Conservation (phyloP, 1,140 invertebrate species). For the Drosophila baimaii region DNA sequence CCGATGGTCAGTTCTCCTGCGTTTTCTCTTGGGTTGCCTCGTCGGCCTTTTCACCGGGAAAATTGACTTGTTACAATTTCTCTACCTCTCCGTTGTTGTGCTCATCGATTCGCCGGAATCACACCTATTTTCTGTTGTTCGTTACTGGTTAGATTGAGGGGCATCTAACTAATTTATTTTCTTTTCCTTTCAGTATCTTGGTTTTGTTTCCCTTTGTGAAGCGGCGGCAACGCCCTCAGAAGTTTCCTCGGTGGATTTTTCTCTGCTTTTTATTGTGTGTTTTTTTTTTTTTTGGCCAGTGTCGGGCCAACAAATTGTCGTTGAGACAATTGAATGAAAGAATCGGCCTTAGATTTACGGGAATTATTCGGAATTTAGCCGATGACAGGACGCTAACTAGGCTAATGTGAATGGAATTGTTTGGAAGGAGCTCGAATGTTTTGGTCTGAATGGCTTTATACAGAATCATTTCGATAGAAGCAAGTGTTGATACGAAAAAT, state of each 20-base stretch:
- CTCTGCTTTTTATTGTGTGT: constrained; percentile 11
- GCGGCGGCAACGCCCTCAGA: constrained; percentile 47
- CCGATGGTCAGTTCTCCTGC: constrained; percentile 19
- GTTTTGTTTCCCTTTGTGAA: constrained; percentile 29
- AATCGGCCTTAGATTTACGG: constrained; percentile 38
- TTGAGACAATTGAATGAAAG: constrained; percentile 14
- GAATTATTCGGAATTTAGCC: constrained; percentile 42
- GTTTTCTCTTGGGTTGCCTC: not conserved
- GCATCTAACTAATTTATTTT: constrained; percentile 34
- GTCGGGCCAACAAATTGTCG: constrained; percentile 48
- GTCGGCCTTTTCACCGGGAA: constrained; percentile 32
- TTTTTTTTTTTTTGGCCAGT: not conserved
- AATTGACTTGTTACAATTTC: constrained; percentile 73
- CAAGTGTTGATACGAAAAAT: not conserved
- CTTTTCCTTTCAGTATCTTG: constrained; percentile 30
- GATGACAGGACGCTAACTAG: constrained; percentile 49
- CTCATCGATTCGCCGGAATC: constrained; percentile 60
- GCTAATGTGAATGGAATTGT: constrained; percentile 51
- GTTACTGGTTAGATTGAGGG: constrained; percentile 31
- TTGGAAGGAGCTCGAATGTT: constrained; percentile 3
- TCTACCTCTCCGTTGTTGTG: constrained; percentile 8
- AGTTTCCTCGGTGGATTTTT: constrained; percentile 6
- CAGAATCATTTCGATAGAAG: not conserved
- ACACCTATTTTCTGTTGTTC: constrained; percentile 52
- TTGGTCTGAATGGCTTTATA: constrained; percentile 12